phyloP scores from a whole-genome alignment of 92 coral and sea anemone species.

The Siderastrea radians region DNA sequence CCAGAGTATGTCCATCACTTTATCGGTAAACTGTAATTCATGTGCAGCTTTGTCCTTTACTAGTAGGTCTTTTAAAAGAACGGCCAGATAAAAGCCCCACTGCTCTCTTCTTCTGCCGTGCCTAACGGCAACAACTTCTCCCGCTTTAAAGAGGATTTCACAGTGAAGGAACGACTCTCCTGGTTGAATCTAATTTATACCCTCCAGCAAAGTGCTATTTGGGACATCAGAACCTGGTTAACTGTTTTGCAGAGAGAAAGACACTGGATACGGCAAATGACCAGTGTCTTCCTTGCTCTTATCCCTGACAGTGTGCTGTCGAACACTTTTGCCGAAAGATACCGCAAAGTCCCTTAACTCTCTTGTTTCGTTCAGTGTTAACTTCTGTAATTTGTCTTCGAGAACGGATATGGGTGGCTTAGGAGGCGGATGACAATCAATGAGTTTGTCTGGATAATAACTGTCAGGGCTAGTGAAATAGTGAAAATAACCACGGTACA shows the following conservation, averaged over 20 bases:
- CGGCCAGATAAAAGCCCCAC: no score
- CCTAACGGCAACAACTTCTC: no score
- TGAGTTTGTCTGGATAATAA: constrained; percentile 16
- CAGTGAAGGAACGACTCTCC: no score
- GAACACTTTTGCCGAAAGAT: constrained; percentile 54
- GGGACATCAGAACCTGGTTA: background rate
- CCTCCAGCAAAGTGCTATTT: background rate
- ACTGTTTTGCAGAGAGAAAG: background rate
- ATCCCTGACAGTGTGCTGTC: constrained; percentile 69
- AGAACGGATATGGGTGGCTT: no score
- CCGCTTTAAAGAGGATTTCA: no score
- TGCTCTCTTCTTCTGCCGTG: no score
- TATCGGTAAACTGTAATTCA: no score
- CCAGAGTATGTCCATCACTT: no score
- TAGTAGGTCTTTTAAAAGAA: no score
- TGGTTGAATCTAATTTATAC: no score
- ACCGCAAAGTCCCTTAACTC: constrained; percentile 47
- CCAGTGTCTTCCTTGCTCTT: constrained; percentile 62
- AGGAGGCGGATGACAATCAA: constrained; percentile 12
- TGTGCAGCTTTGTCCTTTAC: no score
- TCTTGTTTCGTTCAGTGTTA: background rate
- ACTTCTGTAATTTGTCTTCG: no score
- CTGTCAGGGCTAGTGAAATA: constrained; percentile 48
- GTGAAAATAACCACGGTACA: constrained; percentile 60
- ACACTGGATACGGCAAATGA: background rate